A percentile compares a stretch with the other conserved stretches of the same genome.
phyloP scores from a whole-genome alignment of 2,113 vertebrate genomes.

The Psettodes erumei region DNA sequence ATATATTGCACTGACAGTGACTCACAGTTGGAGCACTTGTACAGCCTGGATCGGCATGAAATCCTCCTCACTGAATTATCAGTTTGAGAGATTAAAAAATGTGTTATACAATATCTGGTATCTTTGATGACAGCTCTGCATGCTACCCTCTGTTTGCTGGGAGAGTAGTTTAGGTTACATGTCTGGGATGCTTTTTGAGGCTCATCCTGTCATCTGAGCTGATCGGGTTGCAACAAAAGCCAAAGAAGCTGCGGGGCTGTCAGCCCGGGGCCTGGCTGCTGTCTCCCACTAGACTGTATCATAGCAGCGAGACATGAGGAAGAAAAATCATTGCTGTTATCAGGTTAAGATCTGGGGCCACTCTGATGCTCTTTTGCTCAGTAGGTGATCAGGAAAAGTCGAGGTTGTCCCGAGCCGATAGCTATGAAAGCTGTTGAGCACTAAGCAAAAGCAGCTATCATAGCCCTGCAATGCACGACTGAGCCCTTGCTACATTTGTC shows the following conservation, averaged over 20 bases:
- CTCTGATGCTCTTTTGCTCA: slow-evolving; percentile 45
- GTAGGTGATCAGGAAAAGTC: slow-evolving; percentile 63
- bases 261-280: slow-evolving; percentile 25
- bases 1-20: not conserved
- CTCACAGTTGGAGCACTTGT: too few relatives aligned
- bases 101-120: not conserved
- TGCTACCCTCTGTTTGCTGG: slow-evolving; percentile 13
- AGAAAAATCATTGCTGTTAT: slow-evolving; percentile 76
- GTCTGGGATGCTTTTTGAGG: slow-evolving; percentile 36
- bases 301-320: slow-evolving; percentile 70
- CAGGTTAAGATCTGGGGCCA: slow-evolving; percentile 61
- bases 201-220: slow-evolving; percentile 54
- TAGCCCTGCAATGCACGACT: slow-evolving; percentile 50
- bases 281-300: slow-evolving; percentile 49
- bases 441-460: slow-evolving; percentile 40
- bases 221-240: slow-evolving; percentile 56
- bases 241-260: slow-evolving; percentile 44
- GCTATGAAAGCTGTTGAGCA: slow-evolving; percentile 32
- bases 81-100: not conserved
- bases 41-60: not conserved
- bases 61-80: not conserved
- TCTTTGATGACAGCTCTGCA: not conserved
- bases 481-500: slow-evolving; percentile 56
- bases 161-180: slow-evolving; percentile 48
- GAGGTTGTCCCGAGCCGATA: slow-evolving; percentile 67